A percentile compares a stretch with the other conserved stretches of the same genome.
These are phyloP conservation scores for Graptemys geographica DNA, from an alignment of 2,797 vertebrate genomes.

Conservation along the genomic window DNA sequence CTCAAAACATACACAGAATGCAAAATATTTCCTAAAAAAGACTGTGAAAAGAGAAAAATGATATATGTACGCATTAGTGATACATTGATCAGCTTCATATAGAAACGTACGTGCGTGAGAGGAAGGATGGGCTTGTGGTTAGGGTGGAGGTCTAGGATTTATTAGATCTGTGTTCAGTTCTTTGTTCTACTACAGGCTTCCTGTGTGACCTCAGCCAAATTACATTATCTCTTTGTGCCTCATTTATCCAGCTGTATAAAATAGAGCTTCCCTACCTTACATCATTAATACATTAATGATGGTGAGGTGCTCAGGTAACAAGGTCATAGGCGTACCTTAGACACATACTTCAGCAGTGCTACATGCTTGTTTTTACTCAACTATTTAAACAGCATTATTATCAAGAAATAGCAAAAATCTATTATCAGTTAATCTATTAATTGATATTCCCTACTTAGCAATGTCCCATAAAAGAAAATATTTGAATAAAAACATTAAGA, in stretches of 20 bases:
- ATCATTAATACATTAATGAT: neutral
- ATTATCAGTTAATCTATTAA: neutral
- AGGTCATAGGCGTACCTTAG: neutral
- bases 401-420: neutral
- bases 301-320: neutral
- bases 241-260: neutral
- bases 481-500: neutral
- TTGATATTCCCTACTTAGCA: neutral
- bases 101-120: neutral
- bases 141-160: neutral
- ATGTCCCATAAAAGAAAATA: neutral
- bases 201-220: neutral
- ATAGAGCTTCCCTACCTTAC: neutral
- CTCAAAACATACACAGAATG: neutral
- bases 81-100: neutral
- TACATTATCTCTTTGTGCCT: neutral
- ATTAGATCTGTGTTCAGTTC: neutral
- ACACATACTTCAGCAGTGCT: neutral
- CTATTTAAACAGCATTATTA: neutral
- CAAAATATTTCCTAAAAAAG: neutral
- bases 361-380: neutral
- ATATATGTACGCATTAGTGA: neutral
- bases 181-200: neutral
- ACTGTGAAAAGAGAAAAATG: neutral
- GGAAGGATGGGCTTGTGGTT: neutral